These are phyloP conservation scores for Bucco capensis DNA, from an alignment of 2,113 vertebrate genomes.

Conservation along the genomic window DNA sequence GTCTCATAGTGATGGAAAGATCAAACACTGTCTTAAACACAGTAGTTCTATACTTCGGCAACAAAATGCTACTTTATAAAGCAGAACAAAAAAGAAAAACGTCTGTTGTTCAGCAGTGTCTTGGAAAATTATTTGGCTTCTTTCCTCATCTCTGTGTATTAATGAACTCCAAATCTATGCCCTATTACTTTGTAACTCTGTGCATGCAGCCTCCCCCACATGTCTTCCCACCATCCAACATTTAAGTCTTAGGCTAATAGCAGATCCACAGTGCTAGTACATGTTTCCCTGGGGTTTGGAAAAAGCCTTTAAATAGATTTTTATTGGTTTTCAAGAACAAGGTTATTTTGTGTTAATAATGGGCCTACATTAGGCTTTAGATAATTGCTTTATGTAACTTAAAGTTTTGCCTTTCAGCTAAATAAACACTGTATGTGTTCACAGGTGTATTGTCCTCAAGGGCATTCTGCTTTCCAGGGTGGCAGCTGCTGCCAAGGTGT, in stretches of 20 bases:
- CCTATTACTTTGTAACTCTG: slow-evolving; percentile 29
- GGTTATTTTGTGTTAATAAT: slow-evolving; percentile 82
- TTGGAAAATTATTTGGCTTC: slow-evolving; percentile 16
- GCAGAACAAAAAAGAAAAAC: slow-evolving; percentile 5
- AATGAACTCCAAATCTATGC: slow-evolving; percentile 33
- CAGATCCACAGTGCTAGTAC: slow-evolving; percentile 33
- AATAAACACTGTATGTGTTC: slow-evolving; percentile 80
- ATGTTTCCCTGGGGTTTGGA: slow-evolving; percentile 68
- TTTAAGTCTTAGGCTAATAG: slow-evolving; percentile 48
- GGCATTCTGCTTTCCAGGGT: slow-evolving; percentile 73
- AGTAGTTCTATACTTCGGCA: slow-evolving; percentile 23
- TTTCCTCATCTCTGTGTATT: slow-evolving; percentile 12
- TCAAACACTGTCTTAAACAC: slow-evolving; percentile 55
- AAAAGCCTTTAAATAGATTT: slow-evolving; percentile 76
- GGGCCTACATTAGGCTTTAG: slow-evolving; percentile 73
- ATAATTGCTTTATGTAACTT: slow-evolving; percentile 80
- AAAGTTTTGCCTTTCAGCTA: slow-evolving; percentile 77
- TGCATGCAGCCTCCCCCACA: slow-evolving; percentile 6
- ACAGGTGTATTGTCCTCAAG: slow-evolving; percentile 82
- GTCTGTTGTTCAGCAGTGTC: slow-evolving; percentile 1
- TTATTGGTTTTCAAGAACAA: slow-evolving; percentile 77
- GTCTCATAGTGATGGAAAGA: slow-evolving; percentile 54
- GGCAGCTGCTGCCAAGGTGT: slow-evolving; percentile 78
- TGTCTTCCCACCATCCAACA: slow-evolving; percentile 37
- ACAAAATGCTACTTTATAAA: slow-evolving; percentile 48